Evolutionary conservation across 2,888 invertebrate species (phyloP).

Genomic region (Drosophila flavopinicola): DNA sequence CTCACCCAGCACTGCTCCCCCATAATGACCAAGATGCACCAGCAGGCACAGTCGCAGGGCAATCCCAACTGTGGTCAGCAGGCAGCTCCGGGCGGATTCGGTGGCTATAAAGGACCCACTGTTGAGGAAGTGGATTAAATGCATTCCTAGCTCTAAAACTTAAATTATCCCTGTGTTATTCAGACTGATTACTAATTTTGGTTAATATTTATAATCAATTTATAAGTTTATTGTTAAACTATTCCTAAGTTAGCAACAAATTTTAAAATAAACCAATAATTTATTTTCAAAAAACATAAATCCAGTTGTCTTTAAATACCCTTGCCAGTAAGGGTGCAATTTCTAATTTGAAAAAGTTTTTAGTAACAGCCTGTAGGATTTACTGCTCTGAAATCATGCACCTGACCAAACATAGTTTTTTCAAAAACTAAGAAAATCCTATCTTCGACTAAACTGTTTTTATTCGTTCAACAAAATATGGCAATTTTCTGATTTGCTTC

Average conservation of each 20-base stretch:
- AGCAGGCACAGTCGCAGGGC: slow-evolving; percentile 50
- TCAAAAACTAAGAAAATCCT: not conserved
- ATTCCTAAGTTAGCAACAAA: slow-evolving; percentile 20
- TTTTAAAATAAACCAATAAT: slow-evolving; percentile 26
- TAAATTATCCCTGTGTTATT: not conserved
- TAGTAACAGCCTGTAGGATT: no score
- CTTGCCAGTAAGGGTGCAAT: not conserved
- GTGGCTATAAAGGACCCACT: slow-evolving; percentile 84
- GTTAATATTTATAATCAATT: not conserved
- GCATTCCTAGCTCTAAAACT: slow-evolving; percentile 58
- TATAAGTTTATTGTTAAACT: no score
- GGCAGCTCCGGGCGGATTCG: slow-evolving; percentile 87
- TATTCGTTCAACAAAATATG: slow-evolving; percentile 13
- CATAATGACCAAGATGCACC: slow-evolving; percentile 85
- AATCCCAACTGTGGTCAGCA: slow-evolving; percentile 84
- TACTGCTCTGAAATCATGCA: no score
- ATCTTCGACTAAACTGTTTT: not conserved
- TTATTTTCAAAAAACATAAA: slow-evolving; percentile 84
- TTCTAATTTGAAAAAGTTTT: not conserved
- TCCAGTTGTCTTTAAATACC: not conserved
- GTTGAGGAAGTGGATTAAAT: slow-evolving; percentile 81
- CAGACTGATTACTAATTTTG: slow-evolving; percentile 17
- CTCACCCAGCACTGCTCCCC: slow-evolving; percentile 78
- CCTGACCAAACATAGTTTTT: not conserved
- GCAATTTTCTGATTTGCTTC: not conserved